phyloP scores from a whole-genome alignment of 2,113 vertebrate species.

The Pagrus major region DNA sequence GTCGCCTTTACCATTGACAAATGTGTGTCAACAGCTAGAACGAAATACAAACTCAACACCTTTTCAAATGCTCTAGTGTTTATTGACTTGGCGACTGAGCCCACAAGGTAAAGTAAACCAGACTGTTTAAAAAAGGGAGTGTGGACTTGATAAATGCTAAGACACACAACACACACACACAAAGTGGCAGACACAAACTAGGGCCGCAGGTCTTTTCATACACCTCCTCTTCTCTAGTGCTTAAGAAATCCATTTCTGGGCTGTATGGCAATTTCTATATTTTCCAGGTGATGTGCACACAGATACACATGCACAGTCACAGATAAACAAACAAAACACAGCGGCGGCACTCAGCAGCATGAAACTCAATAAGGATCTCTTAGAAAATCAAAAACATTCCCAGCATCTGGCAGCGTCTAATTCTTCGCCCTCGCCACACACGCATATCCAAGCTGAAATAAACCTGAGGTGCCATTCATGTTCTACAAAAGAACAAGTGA shows the following conservation, averaged over 20 bases:
- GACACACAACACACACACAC: not conserved
- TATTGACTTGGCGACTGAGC: conserved; percentile 22
- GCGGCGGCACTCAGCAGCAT: conserved; percentile 38
- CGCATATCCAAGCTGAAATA: conserved; percentile 44
- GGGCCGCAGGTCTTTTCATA: conserved; percentile 12
- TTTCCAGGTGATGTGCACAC: conserved; percentile 21
- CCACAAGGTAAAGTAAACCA: conserved; percentile 44
- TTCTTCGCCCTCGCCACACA: conserved; percentile 24
- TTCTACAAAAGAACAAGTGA: conserved; percentile 59
- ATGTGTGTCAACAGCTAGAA: not conserved
- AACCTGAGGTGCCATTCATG: conserved; percentile 64
- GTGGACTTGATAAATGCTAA: conserved; percentile 19
- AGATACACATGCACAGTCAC: conserved; percentile 2
- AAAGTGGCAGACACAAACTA: not conserved
- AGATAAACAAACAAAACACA: conserved; percentile 65
- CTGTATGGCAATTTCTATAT: conserved; percentile 41
- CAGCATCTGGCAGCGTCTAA: conserved; percentile 57
- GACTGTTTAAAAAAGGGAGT: conserved; percentile 39
- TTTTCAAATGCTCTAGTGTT: conserved; percentile 26
- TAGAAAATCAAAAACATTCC: conserved; percentile 54
- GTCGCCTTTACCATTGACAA: conserved; percentile 2
- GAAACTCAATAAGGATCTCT: conserved; percentile 52
- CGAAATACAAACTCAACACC: conserved; percentile 44
- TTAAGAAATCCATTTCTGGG: conserved; percentile 30
- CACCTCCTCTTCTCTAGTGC: not conserved